phyloP scores from a whole-genome alignment of 1,140 invertebrate species.

The Panulirus ornatus region DNA sequence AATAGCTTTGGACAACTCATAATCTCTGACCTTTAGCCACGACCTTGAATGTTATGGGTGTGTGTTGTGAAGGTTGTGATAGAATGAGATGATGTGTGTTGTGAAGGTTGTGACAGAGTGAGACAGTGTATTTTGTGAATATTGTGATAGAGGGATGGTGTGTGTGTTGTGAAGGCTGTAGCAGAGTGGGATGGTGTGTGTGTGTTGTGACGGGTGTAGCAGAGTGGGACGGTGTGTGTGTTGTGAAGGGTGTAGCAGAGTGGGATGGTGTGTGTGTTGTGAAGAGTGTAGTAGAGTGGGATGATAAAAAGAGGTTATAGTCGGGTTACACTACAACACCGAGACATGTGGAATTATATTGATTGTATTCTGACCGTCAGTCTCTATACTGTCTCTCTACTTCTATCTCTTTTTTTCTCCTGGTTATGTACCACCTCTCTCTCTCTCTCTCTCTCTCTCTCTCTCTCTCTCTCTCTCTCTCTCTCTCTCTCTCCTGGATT shows the following conservation, averaged over 20 bases:
- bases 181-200: too few relatives aligned
- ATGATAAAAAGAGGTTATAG: background rate
- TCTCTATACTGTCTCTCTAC: background rate
- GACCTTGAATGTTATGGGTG: background rate
- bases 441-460: background rate
- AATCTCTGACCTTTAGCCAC: too few relatives aligned
- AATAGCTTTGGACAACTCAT: too few relatives aligned
- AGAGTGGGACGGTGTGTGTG: too few relatives aligned
- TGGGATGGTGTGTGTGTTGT: background rate
- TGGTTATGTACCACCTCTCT: background rate
- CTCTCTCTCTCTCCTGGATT: background rate
- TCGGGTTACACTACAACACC: background rate
- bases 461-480: background rate
- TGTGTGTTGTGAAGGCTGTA: background rate
- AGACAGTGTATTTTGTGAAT: background rate
- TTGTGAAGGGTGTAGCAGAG: too few relatives aligned
- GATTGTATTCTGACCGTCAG: background rate
- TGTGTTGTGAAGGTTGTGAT: background rate
- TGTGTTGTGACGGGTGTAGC: too few relatives aligned
- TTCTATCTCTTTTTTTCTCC: background rate
- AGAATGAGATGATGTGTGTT: background rate
- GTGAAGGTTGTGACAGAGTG: background rate
- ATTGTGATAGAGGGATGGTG: background rate
- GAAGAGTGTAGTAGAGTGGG: background rate
- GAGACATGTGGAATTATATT: background rate